Evolutionary conservation across 2,113 vertebrate genomes (phyloP), one percentile per base, ranked within the genome.

Genomic region (Rynchops niger): DNA sequence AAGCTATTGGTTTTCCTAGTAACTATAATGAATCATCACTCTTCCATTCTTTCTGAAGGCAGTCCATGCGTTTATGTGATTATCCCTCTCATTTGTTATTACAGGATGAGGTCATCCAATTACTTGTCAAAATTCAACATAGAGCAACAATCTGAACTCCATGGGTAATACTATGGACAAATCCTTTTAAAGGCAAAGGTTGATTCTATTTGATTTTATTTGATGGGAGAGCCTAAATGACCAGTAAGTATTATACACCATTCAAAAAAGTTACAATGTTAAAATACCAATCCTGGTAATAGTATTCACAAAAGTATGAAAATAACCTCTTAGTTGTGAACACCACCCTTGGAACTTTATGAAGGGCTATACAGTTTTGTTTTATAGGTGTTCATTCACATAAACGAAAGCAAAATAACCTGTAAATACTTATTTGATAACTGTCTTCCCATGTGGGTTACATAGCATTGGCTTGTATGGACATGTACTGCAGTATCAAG

Each of bases 31-130:
- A 88, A 71, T 87, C 80, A 93, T 65, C 74, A 62, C 47, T 93
- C 81, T 63, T 62, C 50, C 76, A 43, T 76, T 84, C 70, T 65
- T 93, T 92, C 93, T 76, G 56, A 92, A 86, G 45, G 16, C 52
- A 90, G 14, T 25, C 56, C 62, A 82, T 4, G 3, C 85, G 89
- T 34, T 72, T 50, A 71, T 26, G 56, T 70, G 82, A 96, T 79
- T 50, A 82, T 61, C 40, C 7, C 69, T 71, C 70, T 72, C 77
- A 73, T 91, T 84, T 79, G 40, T 62, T 63, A 79, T 72, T 92
- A 93, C 19, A 72, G 56, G 52, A 76, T 91, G 88, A 92, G 63
- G 72, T 86, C 40, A 88, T 47, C 32, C 53, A 78, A 79, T 40
- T 62, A 89, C 18, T 43, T 79, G 72, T 49, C 80, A 91, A 79